A percentile compares a stretch with the other conserved stretches of the same genome.
Conservation (phyloP, 2,888 invertebrate genomes). For the Eulithis testata region DNA sequence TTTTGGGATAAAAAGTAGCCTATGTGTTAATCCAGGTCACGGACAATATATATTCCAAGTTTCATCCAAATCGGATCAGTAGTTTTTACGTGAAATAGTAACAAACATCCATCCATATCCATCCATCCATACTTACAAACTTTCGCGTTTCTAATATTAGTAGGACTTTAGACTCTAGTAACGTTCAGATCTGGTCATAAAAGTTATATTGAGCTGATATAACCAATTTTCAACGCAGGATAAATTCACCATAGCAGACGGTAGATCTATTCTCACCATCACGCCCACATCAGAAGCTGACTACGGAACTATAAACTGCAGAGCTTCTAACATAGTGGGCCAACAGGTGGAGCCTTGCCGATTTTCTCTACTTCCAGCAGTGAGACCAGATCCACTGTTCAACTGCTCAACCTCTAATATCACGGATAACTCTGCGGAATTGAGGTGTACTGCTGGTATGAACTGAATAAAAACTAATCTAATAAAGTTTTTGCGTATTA, state of each 20-base stretch:
- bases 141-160: too few relatives aligned
- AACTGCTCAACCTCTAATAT: constrained; percentile 91
- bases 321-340: constrained; percentile 90
- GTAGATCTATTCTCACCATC: constrained; percentile 89
- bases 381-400: constrained; percentile 83
- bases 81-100: too few relatives aligned
- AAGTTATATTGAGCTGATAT: too few relatives aligned
- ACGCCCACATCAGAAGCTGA: constrained; percentile 90
- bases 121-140: too few relatives aligned
- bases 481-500: too few relatives aligned
- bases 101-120: too few relatives aligned
- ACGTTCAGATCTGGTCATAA: too few relatives aligned
- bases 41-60: too few relatives aligned
- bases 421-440: constrained; percentile 90
- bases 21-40: too few relatives aligned
- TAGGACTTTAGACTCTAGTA: too few relatives aligned
- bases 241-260: constrained; percentile 82
- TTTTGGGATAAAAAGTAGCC: too few relatives aligned
- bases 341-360: constrained; percentile 90
- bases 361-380: constrained; percentile 83
- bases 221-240: constrained; percentile 57
- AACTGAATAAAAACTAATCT: not conserved
- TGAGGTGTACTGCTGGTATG: constrained; percentile 87
- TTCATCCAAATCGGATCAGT: too few relatives aligned
- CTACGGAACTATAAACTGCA: constrained; percentile 91